Percentiles rank a stretch among this genome's conserved stretches.
phyloP scores from a whole-genome alignment of 2,797 vertebrate genomes.

The Centroberyx gerrardi region DNA sequence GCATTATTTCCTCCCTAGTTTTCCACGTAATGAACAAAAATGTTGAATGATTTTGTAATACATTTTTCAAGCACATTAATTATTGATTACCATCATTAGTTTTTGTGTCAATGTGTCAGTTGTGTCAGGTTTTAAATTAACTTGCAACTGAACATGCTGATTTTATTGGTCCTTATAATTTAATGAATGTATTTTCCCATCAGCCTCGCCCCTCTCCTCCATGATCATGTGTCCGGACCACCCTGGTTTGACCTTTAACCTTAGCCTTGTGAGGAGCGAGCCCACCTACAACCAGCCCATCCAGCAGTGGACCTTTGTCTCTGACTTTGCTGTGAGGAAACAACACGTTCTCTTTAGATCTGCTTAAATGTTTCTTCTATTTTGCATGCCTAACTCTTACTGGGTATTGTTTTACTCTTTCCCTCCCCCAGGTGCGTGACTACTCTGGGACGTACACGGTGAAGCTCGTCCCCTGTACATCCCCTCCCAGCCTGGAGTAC shows the following conservation, averaged over 20 bases:
- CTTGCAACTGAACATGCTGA: neutral
- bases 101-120: neutral
- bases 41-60: no score
- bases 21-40: no score
- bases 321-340: conserved; percentile 93
- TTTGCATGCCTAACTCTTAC: neutral
- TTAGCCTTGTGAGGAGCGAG: conserved; percentile 91
- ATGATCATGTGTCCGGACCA: conserved; percentile 93
- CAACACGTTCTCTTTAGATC: neutral
- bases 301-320: conserved; percentile 95
- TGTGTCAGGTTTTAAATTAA: neutral
- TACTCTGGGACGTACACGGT: conserved; percentile 95
- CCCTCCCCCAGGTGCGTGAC: conserved; percentile 89
- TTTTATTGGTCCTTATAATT: neutral
- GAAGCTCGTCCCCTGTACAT: conserved; percentile 91
- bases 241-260: conserved; percentile 92
- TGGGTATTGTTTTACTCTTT: neutral
- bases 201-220: conserved; percentile 89
- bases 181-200: neutral
- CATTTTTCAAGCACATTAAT: neutral
- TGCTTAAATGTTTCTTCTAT: neutral
- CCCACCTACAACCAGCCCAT: conserved; percentile 93
- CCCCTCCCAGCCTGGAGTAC: conserved; percentile 88
- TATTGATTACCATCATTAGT: neutral
- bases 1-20: no score